Percentiles rank a stretch among this genome's conserved stretches.
Conservation (phyloP, 1,140 invertebrate species). For the Eulimnadia texana region DNA sequence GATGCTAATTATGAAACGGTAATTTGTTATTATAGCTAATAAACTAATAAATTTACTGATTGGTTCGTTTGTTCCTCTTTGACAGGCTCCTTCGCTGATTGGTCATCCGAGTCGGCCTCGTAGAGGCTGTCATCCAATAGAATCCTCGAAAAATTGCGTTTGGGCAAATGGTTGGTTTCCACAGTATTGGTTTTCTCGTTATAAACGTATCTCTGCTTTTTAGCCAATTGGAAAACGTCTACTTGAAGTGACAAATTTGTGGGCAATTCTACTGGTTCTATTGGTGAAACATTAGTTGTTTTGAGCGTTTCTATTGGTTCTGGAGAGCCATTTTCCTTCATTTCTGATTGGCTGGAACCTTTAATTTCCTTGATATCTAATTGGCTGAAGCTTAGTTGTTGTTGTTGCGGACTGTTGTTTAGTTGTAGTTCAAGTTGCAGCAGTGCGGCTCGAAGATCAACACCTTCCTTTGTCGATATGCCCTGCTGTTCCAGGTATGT, state of each 20-base stretch:
- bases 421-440: background rate
- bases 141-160: background rate
- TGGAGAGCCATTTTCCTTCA: too few relatives aligned
- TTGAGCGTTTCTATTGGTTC: too few relatives aligned
- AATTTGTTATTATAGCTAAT: too few relatives aligned
- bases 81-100: too few relatives aligned
- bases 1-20: too few relatives aligned
- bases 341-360: too few relatives aligned
- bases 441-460: background rate
- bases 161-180: background rate
- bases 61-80: background rate
- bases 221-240: background rate
- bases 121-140: background rate
- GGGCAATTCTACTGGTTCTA: background rate
- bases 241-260: too few relatives aligned
- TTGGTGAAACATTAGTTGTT: too few relatives aligned
- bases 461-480: background rate
- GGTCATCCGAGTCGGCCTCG: background rate
- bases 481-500: background rate
- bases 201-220: background rate
- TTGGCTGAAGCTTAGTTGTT: constrained; percentile 1
- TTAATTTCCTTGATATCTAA: constrained; percentile 1
- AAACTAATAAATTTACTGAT: too few relatives aligned
- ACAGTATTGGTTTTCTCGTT: background rate
- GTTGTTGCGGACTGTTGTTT: background rate